These are phyloP conservation scores for Urophycis tenuis DNA, from an alignment of 2,797 vertebrate species.

Conservation along the genomic window DNA sequence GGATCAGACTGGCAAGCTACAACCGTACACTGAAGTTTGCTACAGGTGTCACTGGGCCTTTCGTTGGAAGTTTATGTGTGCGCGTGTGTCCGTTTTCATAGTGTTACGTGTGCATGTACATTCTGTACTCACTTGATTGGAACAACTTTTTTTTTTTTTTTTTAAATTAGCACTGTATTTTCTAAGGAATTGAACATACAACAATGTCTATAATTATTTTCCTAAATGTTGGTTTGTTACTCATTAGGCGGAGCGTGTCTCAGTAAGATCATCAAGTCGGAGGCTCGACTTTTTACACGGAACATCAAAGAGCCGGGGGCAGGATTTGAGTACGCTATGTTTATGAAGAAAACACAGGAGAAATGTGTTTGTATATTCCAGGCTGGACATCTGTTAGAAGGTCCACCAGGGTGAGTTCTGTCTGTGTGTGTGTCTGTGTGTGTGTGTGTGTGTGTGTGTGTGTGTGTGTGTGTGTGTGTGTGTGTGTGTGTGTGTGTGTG, in stretches of 20 bases:
- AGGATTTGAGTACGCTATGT: constrained; percentile 79
- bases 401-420: constrained; percentile 75
- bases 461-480: no score
- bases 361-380: constrained; percentile 72
- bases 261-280: constrained; percentile 65
- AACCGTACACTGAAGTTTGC: constrained; percentile 65
- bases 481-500: no score
- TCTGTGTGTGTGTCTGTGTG: no score
- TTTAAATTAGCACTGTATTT: not conserved
- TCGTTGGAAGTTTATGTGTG: not conserved
- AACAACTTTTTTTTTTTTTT: not conserved
- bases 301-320: constrained; percentile 63
- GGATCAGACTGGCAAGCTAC: constrained; percentile 78
- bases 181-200: not conserved
- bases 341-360: constrained; percentile 67
- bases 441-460: no score
- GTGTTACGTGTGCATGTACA: no score
- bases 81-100: not conserved
- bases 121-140: not conserved
- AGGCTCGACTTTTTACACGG: constrained; percentile 69
- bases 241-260: constrained; percentile 62
- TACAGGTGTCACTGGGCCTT: constrained; percentile 49
- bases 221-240: constrained; percentile 16
- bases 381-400: constrained; percentile 76
- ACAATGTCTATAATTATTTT: not conserved